Percentiles rank a stretch among this genome's conserved stretches.
Conservation (phyloP, 2,113 vertebrate species). For the Epinephelus lanceolatus region DNA sequence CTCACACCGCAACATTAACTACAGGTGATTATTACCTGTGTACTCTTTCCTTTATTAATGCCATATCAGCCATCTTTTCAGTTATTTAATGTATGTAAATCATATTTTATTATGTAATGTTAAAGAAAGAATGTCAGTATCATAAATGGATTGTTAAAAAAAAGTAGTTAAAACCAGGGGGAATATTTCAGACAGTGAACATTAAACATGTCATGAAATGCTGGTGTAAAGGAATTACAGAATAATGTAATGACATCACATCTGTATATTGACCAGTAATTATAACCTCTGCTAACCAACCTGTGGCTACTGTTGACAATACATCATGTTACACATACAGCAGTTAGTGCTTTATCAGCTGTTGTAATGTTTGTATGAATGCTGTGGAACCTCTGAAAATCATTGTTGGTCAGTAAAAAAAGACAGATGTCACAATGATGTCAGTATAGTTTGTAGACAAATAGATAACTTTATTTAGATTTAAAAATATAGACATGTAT, state of each 20-base stretch:
- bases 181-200: too few species aligned
- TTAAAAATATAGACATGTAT: neutral
- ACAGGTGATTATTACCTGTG: conserved; percentile 86
- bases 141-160: too few species aligned
- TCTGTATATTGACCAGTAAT: neutral
- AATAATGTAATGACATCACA: neutral
- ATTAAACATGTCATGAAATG: neutral
- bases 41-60: too few species aligned
- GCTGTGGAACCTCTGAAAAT: neutral
- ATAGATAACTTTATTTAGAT: too few species aligned
- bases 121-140: too few species aligned
- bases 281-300: neutral
- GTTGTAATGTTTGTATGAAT: neutral
- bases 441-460: too few species aligned
- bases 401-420: neutral
- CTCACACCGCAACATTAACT: conserved; percentile 98
- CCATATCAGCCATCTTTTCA: neutral
- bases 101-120: neutral
- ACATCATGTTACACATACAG: neutral
- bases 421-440: too few species aligned
- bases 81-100: neutral
- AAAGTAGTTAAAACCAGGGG: too few species aligned
- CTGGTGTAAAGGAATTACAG: neutral
- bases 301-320: neutral
- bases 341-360: neutral